Percentiles rank a stretch among this genome's conserved stretches.
Evolutionary conservation across 2,797 vertebrate genomes (phyloP).

Genomic region (Acipenser ruthenus): DNA sequence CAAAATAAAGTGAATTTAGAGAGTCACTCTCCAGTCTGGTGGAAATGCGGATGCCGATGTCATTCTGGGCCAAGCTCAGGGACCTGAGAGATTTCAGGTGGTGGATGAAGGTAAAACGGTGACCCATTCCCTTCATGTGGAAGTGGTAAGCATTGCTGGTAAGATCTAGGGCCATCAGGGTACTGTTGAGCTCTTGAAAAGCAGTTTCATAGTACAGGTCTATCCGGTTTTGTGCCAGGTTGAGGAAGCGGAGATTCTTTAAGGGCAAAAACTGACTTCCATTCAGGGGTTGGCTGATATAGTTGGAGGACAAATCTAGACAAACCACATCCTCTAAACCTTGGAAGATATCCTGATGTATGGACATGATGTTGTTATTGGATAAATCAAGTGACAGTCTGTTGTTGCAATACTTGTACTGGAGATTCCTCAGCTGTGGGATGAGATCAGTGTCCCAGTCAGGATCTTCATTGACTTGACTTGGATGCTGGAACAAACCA

Average conservation of each 20-base stretch:
- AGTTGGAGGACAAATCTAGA: conserved; percentile 67
- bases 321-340: conserved; percentile 62
- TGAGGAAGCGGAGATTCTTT: conserved; percentile 48
- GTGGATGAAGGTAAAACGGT: conserved; percentile 54
- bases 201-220: conserved; percentile 54
- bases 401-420: conserved; percentile 27
- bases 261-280: conserved; percentile 40
- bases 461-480: neutral
- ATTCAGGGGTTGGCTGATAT: conserved; percentile 59
- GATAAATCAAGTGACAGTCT: conserved; percentile 56
- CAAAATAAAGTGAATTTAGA: conserved; percentile 56
- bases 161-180: conserved; percentile 60
- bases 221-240: conserved; percentile 65
- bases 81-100: conserved; percentile 46
- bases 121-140: conserved; percentile 65
- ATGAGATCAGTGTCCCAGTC: conserved; percentile 6
- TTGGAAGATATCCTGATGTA: conserved; percentile 43
- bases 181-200: conserved; percentile 52
- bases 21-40: conserved; percentile 47
- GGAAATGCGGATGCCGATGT: conserved; percentile 57
- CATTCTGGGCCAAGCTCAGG: conserved; percentile 62
- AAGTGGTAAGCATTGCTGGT: conserved; percentile 69
- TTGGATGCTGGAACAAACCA: neutral
- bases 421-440: conserved; percentile 33
- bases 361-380: conserved; percentile 59